A percentile compares a stretch with the other conserved stretches of the same genome.
phyloP scores from a whole-genome alignment of 2,797 vertebrate genomes.

The Danio tinwini region DNA sequence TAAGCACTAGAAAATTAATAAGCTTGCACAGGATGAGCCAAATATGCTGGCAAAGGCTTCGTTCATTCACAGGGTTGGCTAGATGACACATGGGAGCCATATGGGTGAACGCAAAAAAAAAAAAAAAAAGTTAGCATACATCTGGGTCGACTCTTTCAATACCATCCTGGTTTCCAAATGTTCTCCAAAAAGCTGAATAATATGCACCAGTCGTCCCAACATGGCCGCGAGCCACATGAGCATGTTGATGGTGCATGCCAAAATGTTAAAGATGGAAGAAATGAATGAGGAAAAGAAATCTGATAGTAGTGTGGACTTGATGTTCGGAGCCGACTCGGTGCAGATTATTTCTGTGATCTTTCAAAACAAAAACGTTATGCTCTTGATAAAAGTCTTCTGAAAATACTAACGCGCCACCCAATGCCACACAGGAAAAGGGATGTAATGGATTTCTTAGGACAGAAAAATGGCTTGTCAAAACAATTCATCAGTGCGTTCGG shows the following conservation, averaged over 20 bases:
- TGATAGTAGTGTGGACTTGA: slow-evolving; percentile 20
- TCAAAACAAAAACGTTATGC: not conserved
- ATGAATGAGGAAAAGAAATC: slow-evolving; percentile 37
- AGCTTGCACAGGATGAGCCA: not conserved
- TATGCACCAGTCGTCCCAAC: not conserved
- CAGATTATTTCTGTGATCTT: slow-evolving; percentile 25
- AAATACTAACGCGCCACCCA: slow-evolving; percentile 9
- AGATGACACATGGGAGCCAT: slow-evolving; percentile 71
- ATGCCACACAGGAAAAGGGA: slow-evolving; percentile 26
- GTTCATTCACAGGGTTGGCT: slow-evolving; percentile 49
- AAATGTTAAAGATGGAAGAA: slow-evolving; percentile 39
- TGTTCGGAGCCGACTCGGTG: slow-evolving; percentile 5
- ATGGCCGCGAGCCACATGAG: slow-evolving; percentile 35
- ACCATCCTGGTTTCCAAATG: slow-evolving; percentile 30
- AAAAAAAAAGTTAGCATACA: slow-evolving; percentile 52
- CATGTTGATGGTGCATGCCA: slow-evolving; percentile 25
- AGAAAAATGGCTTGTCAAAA: slow-evolving; percentile 28
- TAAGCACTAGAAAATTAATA: slow-evolving; percentile 35
- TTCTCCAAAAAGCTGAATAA: slow-evolving; percentile 5
- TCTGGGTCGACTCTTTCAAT: slow-evolving; percentile 51
- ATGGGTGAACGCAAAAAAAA: slow-evolving; percentile 63
- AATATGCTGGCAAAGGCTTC: slow-evolving; percentile 40
- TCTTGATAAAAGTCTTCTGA: slow-evolving; percentile 8
- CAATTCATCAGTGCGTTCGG: slow-evolving; percentile 1
- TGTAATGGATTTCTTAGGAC: slow-evolving; percentile 24